phyloP scores from a whole-genome alignment of 2,888 invertebrate genomes.

The Lobophora halterata region DNA sequence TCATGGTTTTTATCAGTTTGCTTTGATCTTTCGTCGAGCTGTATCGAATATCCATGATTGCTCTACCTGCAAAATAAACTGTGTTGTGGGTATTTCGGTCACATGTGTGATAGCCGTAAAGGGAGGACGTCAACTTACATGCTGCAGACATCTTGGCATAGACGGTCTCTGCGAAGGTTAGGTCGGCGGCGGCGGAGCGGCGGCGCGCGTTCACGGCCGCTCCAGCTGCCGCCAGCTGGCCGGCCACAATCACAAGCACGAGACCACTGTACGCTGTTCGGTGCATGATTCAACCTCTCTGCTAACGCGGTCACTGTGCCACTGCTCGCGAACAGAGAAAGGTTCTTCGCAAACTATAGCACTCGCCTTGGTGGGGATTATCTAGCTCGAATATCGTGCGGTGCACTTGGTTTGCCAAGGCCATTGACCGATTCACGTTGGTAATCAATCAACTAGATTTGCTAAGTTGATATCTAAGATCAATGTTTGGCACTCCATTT shows the following conservation, averaged over 20 bases:
- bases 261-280: constrained; percentile 40
- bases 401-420: constrained; percentile 44
- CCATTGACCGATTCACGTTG: constrained; percentile 36
- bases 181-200: constrained; percentile 39
- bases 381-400: constrained; percentile 55
- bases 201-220: constrained; percentile 27
- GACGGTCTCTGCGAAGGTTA: constrained; percentile 65
- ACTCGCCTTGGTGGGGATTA: constrained; percentile 60
- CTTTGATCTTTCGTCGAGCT: constrained; percentile 52
- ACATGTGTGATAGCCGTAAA: constrained; percentile 3
- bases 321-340: constrained; percentile 71
- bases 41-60: constrained; percentile 66
- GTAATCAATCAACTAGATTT: constrained; percentile 4
- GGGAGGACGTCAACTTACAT: constrained; percentile 59
- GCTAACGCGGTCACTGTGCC: constrained; percentile 73
- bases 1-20: constrained; percentile 62
- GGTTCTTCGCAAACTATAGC: constrained; percentile 49
- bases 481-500: no score
- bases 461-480: not conserved
- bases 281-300: constrained; percentile 66
- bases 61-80: constrained; percentile 58
- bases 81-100: not conserved
- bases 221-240: constrained; percentile 31
- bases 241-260: constrained; percentile 46
- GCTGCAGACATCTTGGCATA: constrained; percentile 68